Base-by-base conservation (phyloP, 2,113 vertebrate species). In the Beaufortia kweichowensis region DNA sequence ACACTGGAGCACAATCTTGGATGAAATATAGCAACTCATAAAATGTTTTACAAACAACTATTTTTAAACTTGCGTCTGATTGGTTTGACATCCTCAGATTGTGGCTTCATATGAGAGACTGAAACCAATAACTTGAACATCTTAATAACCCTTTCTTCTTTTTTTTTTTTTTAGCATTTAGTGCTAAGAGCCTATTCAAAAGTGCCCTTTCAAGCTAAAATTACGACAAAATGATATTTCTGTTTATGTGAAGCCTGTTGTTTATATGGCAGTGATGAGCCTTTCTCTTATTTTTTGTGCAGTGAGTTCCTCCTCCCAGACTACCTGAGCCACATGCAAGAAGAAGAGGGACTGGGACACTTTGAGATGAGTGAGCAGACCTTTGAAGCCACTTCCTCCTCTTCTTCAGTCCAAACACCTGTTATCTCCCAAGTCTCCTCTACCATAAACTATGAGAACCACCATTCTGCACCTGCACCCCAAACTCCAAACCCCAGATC, bases 371-470 rank as follows among this genome's bases (percentile, higher is more conserved):
- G 71, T 10, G 80, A 82, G 41, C 83, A 84, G 70, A 43, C 83
- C 60, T 84, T 84, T 8, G 77, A 84, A 26, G 73, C 80, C 53
- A 75, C 81, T 55, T 84, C 83, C 65, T 82, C 78, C 21, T 84
- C 82, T 84, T 82, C 83, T 62, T 78, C 83, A 50, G 88, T 91
- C 75, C 91, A 91, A 81, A 86, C 88, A 78, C 88, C 92, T 3
- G 91, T 93, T 88, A 93, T 92, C 85, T 91, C 90, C 86, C 95
- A 99, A 93, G 97, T 98, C 84, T 97, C 97, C 23, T 98, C 96
- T 41, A 98, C 96, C 86, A 96, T 98, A 92, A 95, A 96, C 91
- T 98, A 96, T 53, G 96, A 98, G 56, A 70, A 39, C 57, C 79
- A 66, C 55, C 43, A 62, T 76, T 84, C 95, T 75, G 85, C 94